These are phyloP conservation scores for Alca torda DNA, from an alignment of 2,797 vertebrate genomes.

Conservation along the genomic window DNA sequence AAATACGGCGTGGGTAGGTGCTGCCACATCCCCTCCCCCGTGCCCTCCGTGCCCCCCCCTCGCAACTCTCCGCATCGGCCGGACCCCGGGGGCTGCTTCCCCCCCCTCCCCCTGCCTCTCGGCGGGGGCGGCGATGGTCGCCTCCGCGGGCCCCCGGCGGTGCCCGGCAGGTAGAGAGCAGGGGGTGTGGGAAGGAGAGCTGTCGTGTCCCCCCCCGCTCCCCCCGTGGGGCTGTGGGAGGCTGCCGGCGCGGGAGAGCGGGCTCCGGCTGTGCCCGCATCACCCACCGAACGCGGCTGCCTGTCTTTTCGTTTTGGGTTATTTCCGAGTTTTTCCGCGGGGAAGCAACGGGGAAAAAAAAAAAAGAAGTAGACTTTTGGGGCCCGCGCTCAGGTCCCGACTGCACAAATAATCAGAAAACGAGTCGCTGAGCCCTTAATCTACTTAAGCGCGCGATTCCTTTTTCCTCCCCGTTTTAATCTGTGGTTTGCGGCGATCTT, in stretches of 20 bases:
- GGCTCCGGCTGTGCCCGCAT: neutral
- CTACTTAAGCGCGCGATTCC: neutral
- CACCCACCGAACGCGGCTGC: neutral
- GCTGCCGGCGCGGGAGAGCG: neutral
- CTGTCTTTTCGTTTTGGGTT: neutral
- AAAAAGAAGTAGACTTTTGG: neutral
- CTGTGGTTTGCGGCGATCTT: neutral
- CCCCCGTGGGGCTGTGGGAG: conserved; percentile 4
- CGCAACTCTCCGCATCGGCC: neutral
- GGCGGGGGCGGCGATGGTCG: neutral
- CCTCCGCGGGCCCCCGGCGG: neutral
- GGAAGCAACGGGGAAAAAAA: neutral
- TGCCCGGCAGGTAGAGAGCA: neutral
- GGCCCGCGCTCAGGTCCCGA: neutral
- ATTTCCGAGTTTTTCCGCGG: neutral
- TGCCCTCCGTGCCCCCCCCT: too few relatives aligned
- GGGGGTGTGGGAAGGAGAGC: neutral
- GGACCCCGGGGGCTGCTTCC: neutral
- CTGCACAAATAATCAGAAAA: neutral
- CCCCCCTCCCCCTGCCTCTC: neutral
- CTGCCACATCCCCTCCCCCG: neutral
- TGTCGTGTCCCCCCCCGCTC: neutral
- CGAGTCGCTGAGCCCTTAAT: conserved; percentile 21
- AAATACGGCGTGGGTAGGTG: conserved; percentile 95
- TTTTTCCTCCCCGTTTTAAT: neutral